These are phyloP conservation scores for Stegastes partitus DNA, from an alignment of 2,113 vertebrate genomes.

Conservation along the genomic window DNA sequence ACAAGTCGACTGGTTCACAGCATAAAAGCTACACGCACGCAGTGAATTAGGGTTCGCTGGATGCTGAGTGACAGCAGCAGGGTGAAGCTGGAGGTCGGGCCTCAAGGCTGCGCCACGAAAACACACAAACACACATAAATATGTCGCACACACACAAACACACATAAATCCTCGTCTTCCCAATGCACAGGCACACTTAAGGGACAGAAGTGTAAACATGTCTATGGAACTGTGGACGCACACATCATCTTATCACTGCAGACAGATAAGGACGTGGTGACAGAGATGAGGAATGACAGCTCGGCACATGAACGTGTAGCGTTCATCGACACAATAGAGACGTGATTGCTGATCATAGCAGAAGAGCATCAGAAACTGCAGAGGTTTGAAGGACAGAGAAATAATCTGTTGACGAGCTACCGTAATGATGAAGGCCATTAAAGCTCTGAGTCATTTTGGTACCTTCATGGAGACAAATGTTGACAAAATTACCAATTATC, in stretches of 20 bases:
- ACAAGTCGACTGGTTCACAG: not conserved
- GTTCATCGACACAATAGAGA: slow-evolving; percentile 31
- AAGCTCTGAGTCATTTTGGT: not conserved
- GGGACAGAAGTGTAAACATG: not conserved
- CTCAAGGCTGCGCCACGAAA: slow-evolving; percentile 3
- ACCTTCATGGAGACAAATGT: no score
- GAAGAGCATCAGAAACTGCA: not conserved
- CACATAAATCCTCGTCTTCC: not conserved
- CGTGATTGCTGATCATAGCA: not conserved
- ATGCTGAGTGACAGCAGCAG: slow-evolving; percentile 17
- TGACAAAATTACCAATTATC: no score
- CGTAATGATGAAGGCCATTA: not conserved
- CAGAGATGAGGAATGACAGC: slow-evolving; percentile 46
- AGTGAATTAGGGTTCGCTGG: not conserved
- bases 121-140: not conserved
- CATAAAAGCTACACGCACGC: not conserved
- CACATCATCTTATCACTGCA: slow-evolving; percentile 44
- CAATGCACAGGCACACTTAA: slow-evolving; percentile 9
- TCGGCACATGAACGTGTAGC: slow-evolving; percentile 49
- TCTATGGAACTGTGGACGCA: slow-evolving; percentile 3
- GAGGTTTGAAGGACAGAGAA: slow-evolving; percentile 1
- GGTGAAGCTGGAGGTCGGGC: slow-evolving; percentile 4
- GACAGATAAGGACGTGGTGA: slow-evolving; percentile 63
- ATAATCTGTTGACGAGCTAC: not conserved
- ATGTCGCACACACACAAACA: not conserved